Evolutionary conservation across 2,888 invertebrate species (phyloP).

Genomic region (Leucophenga montana): DNA sequence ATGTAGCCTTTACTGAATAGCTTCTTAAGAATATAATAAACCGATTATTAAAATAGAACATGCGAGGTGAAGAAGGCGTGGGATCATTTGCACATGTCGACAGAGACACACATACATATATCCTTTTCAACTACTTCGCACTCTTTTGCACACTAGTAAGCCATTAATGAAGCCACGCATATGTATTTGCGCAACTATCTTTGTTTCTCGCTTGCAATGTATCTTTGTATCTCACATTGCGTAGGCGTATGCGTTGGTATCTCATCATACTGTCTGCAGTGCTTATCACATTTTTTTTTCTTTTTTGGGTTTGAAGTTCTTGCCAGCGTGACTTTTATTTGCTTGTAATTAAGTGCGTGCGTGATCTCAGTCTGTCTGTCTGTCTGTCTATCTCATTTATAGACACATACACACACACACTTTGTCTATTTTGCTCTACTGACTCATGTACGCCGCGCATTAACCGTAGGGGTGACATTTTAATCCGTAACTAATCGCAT

Average conservation of each 20-base stretch:
- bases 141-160: background rate
- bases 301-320: conserved; percentile 31
- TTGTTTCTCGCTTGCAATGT: conserved; percentile 37
- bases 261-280: background rate
- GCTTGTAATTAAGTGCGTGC: conserved; percentile 66
- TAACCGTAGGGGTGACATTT: conserved; percentile 67
- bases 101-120: conserved; percentile 41
- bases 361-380: conserved; percentile 27
- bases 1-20: conserved; percentile 25
- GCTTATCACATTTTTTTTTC: too few relatives aligned
- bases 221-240: conserved; percentile 25
- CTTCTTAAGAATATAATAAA: conserved; percentile 50
- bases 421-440: background rate
- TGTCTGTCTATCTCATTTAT: conserved; percentile 9
- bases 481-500: conserved; percentile 70
- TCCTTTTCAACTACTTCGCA: background rate
- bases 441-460: background rate
- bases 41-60: conserved; percentile 58
- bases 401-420: background rate
- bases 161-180: conserved; percentile 15
- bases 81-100: conserved; percentile 28
- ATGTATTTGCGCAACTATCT: conserved; percentile 53
- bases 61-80: conserved; percentile 21
- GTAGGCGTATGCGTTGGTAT: conserved; percentile 5
- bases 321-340: conserved; percentile 67